Evolutionary conservation across 2,113 vertebrate genomes (phyloP).

Genomic region (Callocephalon fimbriatum): DNA sequence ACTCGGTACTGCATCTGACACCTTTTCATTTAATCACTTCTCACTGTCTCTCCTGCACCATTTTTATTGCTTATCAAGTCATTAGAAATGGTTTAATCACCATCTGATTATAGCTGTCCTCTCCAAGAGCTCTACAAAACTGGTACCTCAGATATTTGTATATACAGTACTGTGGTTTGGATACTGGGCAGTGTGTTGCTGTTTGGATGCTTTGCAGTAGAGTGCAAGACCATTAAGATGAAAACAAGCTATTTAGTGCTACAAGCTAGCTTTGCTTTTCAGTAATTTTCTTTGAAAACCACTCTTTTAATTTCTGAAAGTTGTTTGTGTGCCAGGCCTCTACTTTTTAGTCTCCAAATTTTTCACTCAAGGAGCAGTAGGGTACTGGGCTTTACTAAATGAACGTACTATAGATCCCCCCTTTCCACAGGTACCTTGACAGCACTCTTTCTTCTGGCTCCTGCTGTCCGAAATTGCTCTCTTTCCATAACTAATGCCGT

Average conservation of each 20-base stretch:
- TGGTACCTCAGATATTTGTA: not conserved
- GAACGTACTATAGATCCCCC: fast-evolving
- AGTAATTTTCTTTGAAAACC: not conserved
- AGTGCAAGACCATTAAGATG: not conserved
- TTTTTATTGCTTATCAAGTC: not conserved
- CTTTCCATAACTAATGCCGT: not conserved
- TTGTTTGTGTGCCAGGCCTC: not conserved
- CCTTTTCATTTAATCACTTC: not conserved
- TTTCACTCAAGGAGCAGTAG: not conserved
- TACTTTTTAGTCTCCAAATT: not conserved
- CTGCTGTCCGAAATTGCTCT: constrained; percentile 1
- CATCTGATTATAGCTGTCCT: not conserved
- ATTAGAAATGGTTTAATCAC: not conserved
- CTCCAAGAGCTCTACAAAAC: not conserved
- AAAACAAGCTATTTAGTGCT: not conserved
- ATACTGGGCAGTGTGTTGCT: not conserved
- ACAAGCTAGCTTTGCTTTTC: not conserved
- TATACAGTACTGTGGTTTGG: fast-evolving
- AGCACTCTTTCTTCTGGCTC: not conserved
- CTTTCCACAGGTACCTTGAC: not conserved
- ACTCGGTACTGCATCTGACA: not conserved
- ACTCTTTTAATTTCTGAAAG: not conserved
- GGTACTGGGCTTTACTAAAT: not conserved
- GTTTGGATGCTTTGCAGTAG: not conserved
- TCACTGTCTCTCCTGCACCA: not conserved